These are phyloP conservation scores for Campylorhamphus procurvoides DNA, from an alignment of 2,113 vertebrate genomes.

Conservation along the genomic window DNA sequence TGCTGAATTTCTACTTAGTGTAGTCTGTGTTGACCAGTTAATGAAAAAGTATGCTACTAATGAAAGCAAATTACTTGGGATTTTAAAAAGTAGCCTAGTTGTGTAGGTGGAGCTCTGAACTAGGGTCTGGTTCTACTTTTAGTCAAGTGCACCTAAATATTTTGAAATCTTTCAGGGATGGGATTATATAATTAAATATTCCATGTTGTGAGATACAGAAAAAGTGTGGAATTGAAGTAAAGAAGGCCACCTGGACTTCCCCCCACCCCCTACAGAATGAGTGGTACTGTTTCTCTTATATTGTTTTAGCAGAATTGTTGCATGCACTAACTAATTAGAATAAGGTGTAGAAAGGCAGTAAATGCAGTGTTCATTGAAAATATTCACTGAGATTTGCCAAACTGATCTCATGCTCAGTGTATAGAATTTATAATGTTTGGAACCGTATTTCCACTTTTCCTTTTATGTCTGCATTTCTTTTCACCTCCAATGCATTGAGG, in stretches of 20 bases:
- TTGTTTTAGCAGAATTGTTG: neutral
- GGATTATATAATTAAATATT: neutral
- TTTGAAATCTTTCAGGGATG: neutral
- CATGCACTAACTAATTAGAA: neutral
- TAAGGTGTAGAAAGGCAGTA: neutral
- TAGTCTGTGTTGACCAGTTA: neutral
- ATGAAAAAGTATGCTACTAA: neutral
- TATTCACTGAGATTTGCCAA: neutral
- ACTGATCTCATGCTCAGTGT: neutral
- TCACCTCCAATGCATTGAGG: neutral
- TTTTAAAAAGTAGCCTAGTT: neutral
- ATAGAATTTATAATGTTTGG: neutral
- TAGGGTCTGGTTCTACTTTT: neutral
- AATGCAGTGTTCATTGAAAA: neutral
- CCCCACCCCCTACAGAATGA: neutral
- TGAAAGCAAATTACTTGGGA: neutral
- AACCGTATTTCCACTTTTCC: neutral
- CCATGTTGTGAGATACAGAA: neutral
- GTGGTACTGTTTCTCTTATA: neutral
- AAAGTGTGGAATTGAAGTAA: neutral
- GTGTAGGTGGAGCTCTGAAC: neutral
- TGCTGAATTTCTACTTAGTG: neutral
- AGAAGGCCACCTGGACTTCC: neutral
- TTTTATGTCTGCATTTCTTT: neutral
- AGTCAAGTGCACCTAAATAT: neutral